These are phyloP conservation scores for Cartodere bifasciata DNA, from an alignment of 2,888 invertebrate genomes.

Conservation along the genomic window DNA sequence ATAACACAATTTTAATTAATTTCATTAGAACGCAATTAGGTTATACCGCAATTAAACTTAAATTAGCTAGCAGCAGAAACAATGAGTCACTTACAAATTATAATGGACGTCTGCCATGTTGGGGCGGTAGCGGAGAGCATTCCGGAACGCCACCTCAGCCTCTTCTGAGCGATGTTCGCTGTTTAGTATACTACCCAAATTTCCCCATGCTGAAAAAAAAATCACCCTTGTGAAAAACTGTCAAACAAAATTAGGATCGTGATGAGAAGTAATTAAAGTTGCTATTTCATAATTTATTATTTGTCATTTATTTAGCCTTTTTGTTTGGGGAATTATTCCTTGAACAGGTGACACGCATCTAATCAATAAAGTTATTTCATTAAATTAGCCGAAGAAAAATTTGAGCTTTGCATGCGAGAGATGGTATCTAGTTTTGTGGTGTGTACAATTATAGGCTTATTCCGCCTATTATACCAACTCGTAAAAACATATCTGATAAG, in stretches of 20 bases:
- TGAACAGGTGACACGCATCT: too few relatives aligned
- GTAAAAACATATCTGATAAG: too few relatives aligned
- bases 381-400: conserved; percentile 2
- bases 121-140: conserved; percentile 78
- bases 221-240: too few relatives aligned
- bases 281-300: too few relatives aligned
- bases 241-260: too few relatives aligned
- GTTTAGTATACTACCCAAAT: conserved; percentile 90
- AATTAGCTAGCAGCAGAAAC: conserved; percentile 1
- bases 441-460: too few relatives aligned
- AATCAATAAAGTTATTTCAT: too few relatives aligned
- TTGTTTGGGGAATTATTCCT: too few relatives aligned
- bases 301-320: too few relatives aligned
- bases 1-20: too few relatives aligned
- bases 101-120: conserved; percentile 99
- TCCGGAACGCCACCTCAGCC: conserved; percentile 84
- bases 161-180: conserved; percentile 74
- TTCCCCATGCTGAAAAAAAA: conserved; percentile 74
- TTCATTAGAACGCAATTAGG: not conserved
- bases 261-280: too few relatives aligned
- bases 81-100: conserved; percentile 75
- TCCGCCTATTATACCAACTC: too few relatives aligned
- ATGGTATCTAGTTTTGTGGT: not conserved
- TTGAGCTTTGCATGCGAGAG: not conserved
- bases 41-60: not conserved